Evolutionary conservation across 2,888 invertebrate genomes (phyloP).

Genomic region (Eilema griseolum): DNA sequence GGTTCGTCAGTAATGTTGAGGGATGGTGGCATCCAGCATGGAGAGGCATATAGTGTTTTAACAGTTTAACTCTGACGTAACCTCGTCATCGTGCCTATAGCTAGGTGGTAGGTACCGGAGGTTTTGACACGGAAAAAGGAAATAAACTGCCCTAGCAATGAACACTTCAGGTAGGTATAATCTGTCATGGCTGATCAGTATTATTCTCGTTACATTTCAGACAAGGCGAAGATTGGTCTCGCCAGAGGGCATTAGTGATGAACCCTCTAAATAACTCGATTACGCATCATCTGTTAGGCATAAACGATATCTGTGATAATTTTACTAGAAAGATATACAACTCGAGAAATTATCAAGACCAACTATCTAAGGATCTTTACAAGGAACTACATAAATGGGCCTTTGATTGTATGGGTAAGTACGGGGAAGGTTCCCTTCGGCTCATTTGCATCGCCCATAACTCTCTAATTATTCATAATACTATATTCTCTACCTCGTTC

Average conservation of each 20-base stretch:
- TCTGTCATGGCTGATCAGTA: neutral
- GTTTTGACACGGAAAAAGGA: neutral
- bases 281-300: slow-evolving; percentile 71
- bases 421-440: neutral
- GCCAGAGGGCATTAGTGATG: slow-evolving; percentile 82
- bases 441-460: neutral
- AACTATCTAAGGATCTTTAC: slow-evolving; percentile 86
- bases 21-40: neutral
- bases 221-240: slow-evolving; percentile 88
- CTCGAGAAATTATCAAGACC: slow-evolving; percentile 88
- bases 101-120: neutral
- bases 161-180: neutral
- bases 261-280: slow-evolving; percentile 76
- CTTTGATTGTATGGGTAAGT: slow-evolving; percentile 88
- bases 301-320: slow-evolving; percentile 71
- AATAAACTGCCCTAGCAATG: neutral
- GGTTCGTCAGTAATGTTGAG: too few species aligned
- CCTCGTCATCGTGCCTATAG: neutral
- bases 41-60: neutral
- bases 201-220: slow-evolving; percentile 60
- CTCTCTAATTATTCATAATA: neutral
- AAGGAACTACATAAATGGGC: slow-evolving; percentile 90
- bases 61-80: neutral
- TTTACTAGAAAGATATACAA: slow-evolving; percentile 80
- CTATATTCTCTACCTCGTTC: too few species aligned